These are phyloP conservation scores for Pristionchus entomophagus DNA, from an alignment of 2,888 invertebrate genomes.

Conservation along the genomic window DNA sequence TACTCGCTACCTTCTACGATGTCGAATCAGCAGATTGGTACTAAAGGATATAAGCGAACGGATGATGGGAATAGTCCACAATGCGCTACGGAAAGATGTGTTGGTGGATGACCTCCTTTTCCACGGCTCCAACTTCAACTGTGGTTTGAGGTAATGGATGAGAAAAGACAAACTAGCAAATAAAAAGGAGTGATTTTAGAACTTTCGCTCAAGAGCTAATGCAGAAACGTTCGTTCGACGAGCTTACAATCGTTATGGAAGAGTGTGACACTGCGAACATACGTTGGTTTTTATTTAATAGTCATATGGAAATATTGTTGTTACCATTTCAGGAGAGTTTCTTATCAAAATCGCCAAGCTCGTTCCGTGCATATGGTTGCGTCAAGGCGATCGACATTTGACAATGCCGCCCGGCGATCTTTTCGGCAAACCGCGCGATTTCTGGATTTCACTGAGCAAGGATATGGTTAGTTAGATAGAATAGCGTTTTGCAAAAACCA, in stretches of 20 bases:
- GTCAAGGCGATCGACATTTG: neutral
- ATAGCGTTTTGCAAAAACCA: no score
- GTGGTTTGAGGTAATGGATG: neutral
- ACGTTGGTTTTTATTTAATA: neutral
- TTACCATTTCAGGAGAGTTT: neutral
- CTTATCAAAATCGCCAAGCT: neutral
- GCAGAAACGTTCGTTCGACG: neutral
- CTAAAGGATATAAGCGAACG: no score
- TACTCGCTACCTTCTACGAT: no score
- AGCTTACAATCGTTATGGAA: neutral
- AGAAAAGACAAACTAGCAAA: neutral
- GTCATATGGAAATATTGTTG: neutral
- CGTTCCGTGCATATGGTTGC: neutral
- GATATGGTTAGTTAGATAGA: no score
- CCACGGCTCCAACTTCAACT: neutral
- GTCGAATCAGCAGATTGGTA: no score
- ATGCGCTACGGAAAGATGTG: neutral
- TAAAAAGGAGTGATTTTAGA: neutral
- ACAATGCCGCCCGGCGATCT: neutral
- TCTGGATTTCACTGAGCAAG: neutral
- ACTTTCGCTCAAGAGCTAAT: neutral
- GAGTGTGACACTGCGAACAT: neutral
- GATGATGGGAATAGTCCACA: neutral
- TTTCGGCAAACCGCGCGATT: neutral
- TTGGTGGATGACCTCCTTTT: neutral